Conservation (phyloP, 2,888 invertebrate species). For the Rhagophthalmus giganteus region DNA sequence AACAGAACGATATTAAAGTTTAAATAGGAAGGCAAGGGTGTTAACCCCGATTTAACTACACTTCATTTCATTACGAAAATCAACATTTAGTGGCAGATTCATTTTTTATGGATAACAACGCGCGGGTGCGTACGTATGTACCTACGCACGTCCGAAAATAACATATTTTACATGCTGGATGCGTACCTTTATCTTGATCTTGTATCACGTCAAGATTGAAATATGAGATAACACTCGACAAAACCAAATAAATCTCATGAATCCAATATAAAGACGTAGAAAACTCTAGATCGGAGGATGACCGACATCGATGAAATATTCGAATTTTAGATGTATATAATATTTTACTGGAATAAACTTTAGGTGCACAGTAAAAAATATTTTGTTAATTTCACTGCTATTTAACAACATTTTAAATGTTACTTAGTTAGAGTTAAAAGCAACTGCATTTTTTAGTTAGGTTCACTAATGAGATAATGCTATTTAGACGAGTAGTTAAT, state of each 20-base stretch:
- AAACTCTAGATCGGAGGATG: too few relatives aligned
- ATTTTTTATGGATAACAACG: conserved; percentile 8
- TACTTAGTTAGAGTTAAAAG: too few relatives aligned
- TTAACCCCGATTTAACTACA: conserved; percentile 23
- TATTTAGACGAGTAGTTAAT: too few relatives aligned
- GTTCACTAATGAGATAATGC: too few relatives aligned
- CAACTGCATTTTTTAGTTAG: too few relatives aligned
- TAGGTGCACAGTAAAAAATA: too few relatives aligned
- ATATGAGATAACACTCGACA: conserved; percentile 5
- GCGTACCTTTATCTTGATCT: conserved; percentile 1
- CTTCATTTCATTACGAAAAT: conserved; percentile 20
- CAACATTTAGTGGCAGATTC: conserved; percentile 18
- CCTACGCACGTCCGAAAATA: not conserved
- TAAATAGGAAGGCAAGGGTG: conserved; percentile 21
- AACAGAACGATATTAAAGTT: conserved; percentile 22
- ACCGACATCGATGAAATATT: too few relatives aligned
- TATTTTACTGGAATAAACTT: too few relatives aligned
- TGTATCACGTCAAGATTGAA: conserved; percentile 6
- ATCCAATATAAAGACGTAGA: not conserved
- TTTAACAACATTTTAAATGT: too few relatives aligned
- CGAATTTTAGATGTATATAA: too few relatives aligned
- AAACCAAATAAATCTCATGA: conserved; percentile 2
- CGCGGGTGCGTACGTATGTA: not conserved
- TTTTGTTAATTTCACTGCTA: too few relatives aligned
- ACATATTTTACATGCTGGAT: not conserved